Conservation (phyloP, 2,113 vertebrate species). For the Hydrolagus affinis region DNA sequence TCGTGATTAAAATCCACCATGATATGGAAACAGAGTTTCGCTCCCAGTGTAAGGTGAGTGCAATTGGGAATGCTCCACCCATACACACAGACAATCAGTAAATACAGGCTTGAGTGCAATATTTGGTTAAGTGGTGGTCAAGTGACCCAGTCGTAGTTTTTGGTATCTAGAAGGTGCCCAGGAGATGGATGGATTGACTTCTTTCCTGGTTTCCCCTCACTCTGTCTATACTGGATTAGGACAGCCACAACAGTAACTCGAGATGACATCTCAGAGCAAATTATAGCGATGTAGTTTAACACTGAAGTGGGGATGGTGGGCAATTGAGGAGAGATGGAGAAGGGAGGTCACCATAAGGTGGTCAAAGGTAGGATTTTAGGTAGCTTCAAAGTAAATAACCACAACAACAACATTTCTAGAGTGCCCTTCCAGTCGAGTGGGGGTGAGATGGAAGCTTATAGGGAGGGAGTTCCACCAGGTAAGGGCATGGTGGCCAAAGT, state of each 20-base stretch:
- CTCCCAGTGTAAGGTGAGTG: neutral
- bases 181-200: neutral
- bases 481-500: too few relatives aligned
- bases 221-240: neutral
- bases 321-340: conserved; percentile 33
- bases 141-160: neutral
- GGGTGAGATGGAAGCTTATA: neutral
- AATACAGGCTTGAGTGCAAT: neutral
- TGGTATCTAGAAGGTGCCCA: neutral
- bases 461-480: neutral
- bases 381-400: conserved; percentile 3
- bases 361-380: conserved; percentile 14
- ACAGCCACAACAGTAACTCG: too few relatives aligned
- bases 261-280: too few relatives aligned
- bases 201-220: neutral
- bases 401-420: too few relatives aligned
- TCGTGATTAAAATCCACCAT: neutral
- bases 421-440: too few relatives aligned
- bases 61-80: neutral
- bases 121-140: neutral
- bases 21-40: neutral
- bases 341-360: conserved; percentile 30
- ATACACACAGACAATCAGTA: neutral
- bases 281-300: too few relatives aligned
- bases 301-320: conserved; percentile 13